phyloP scores from a whole-genome alignment of 2,113 vertebrate species.

The Odontophorus gujanensis region DNA sequence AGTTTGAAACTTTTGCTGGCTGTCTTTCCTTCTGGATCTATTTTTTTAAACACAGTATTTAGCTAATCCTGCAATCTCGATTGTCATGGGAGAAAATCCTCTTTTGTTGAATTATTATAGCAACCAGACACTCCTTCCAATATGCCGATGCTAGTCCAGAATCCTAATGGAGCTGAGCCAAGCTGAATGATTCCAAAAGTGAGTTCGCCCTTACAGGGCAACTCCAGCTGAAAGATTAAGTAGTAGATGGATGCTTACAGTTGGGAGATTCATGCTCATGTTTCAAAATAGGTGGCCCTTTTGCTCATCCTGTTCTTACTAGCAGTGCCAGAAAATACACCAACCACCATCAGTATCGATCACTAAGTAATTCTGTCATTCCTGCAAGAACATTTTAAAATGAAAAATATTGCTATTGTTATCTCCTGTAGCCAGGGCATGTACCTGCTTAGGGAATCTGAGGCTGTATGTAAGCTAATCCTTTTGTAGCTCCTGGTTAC shows the following conservation, averaged over 20 bases:
- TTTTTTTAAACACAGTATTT: background rate
- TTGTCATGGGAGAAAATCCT: background rate
- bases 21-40: background rate
- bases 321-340: background rate
- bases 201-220: background rate
- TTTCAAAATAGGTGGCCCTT: background rate
- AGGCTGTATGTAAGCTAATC: background rate
- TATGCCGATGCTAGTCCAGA: background rate
- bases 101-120: conserved; percentile 28
- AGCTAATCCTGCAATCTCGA: conserved; percentile 4
- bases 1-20: background rate
- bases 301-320: background rate
- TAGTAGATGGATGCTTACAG: background rate
- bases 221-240: background rate
- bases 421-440: background rate
- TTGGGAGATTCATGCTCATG: background rate
- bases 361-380: background rate
- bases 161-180: background rate
- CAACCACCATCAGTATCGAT: background rate
- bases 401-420: background rate
- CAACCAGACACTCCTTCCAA: background rate
- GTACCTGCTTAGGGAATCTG: background rate
- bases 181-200: background rate
- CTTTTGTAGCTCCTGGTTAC: background rate
- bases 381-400: conserved; percentile 4